phyloP scores from a whole-genome alignment of 1,140 invertebrate species.

The Panulirus ornatus region DNA sequence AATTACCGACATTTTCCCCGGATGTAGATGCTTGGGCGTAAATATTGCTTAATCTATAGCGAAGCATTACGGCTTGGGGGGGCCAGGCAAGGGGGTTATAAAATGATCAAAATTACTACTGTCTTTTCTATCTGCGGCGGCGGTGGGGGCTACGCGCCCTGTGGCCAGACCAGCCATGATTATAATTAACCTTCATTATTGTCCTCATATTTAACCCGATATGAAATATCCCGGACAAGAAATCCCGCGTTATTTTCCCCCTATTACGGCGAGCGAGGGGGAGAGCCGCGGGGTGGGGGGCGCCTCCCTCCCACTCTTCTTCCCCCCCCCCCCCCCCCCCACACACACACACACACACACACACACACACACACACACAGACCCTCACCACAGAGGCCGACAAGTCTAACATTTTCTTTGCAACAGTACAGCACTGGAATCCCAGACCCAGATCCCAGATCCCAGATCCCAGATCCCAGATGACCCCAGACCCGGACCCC shows the following conservation, averaged over 20 bases:
- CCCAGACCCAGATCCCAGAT: too few relatives aligned
- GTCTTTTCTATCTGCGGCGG: neutral
- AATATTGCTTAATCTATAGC: neutral
- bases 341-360: neutral
- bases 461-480: too few relatives aligned
- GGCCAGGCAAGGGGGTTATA: neutral
- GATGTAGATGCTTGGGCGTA: neutral
- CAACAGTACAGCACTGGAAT: too few relatives aligned
- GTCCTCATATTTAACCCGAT: constrained; percentile 1
- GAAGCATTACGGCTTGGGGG: neutral
- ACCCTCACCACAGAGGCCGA: too few relatives aligned
- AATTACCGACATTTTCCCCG: too few relatives aligned
- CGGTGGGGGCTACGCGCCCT: too few relatives aligned
- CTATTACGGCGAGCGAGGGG: neutral
- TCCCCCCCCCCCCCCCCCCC: neutral
- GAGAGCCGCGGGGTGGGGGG: too few relatives aligned
- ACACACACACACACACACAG: too few relatives aligned
- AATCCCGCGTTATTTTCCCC: neutral
- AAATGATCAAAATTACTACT: neutral
- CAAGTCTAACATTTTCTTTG: too few relatives aligned
- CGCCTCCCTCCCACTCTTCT: too few relatives aligned
- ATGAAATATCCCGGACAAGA: neutral
- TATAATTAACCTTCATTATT: neutral
- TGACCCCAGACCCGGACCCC: too few relatives aligned
- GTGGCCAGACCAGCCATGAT: neutral